Base-by-base conservation (phyloP, 2,888 invertebrate genomes). In the Hirtodrosophila cameraria region DNA sequence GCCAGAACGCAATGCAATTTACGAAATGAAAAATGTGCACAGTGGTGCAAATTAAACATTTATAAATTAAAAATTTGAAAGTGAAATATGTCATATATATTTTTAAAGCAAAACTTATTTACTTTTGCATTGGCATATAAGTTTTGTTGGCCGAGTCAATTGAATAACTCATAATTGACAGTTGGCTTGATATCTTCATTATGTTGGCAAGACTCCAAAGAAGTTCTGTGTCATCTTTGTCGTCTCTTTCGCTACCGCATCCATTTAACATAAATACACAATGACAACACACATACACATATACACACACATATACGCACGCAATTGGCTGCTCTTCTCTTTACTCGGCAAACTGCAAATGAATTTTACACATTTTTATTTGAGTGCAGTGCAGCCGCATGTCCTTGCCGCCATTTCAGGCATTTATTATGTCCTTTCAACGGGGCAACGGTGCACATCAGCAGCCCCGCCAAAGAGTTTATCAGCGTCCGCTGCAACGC, bases 401-500 rank as follows among this genome's bases (percentile, higher is more conserved):
- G 42, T 41, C 49, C 52, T 52, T 36, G 31, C 54, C 27, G 35
- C 27, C 28, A 36, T 42, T n/a, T 52, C 53, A 36, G 62, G 71
- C 71, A 78, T 78, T 77, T 83, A 80, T 80, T 83, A 83, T 83
- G 80, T 80, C 77, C 80, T 83, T 80, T 80, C 83, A 74, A 45
- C 80, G 43, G 55, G 55, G 35, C 54, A 55, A 41, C 52, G 49
- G 43, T n/a, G 36, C 49, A 64, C 68, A 58, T 82, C 79, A 82
- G 75, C 75, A 76, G 71, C 71, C 39, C 59, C 60, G 61, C 58
- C 77, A 82, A 82, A 80, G 82, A 82, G 79, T 80, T 80, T 80
- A 80, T 80, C 79, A 83, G 66, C 68, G 48, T 43, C 52, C 57
- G 57, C n/a, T 25, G 67, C 53, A 30, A 23, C 53, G 55, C 66